Conservation (phyloP, 1,140 invertebrate genomes). For the Drosophila lacertosa region DNA sequence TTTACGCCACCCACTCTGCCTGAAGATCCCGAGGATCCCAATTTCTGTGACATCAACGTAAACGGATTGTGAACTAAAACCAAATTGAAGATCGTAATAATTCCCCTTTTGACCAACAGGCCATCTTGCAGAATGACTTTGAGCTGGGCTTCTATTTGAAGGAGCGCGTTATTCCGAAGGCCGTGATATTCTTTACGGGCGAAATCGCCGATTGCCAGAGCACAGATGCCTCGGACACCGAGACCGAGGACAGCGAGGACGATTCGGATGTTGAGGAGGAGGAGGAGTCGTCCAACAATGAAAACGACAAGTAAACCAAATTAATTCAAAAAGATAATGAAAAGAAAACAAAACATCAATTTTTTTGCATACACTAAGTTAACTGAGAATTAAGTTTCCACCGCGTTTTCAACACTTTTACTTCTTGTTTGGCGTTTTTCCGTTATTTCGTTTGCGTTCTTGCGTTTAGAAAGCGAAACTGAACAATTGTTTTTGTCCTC, state of each 20-base stretch:
- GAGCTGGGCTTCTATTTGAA: conserved; percentile 96
- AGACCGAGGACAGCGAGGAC: conserved; percentile 89
- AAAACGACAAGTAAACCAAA: conserved; percentile 35
- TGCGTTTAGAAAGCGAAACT: conserved; percentile 30
- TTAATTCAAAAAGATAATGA: too few species aligned
- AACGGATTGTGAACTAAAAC: conserved; percentile 18
- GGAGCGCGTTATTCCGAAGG: conserved; percentile 93
- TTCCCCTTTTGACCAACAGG: conserved; percentile 32
- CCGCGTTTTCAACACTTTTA: conserved; percentile 14
- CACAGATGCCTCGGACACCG: conserved; percentile 84
- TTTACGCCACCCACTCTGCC: conserved; percentile 90
- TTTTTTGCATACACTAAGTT: conserved; percentile 1
- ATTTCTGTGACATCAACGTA: conserved; percentile 75
- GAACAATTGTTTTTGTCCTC: conserved; percentile 48
- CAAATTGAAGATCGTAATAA: not conserved
- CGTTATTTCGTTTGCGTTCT: too few species aligned
- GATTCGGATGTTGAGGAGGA: conserved; percentile 80
- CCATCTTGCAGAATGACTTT: conserved; percentile 89
- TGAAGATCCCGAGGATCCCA: conserved; percentile 54
- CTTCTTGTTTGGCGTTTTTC: too few species aligned
- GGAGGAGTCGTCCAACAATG: conserved; percentile 53
- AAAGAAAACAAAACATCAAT: not conserved
- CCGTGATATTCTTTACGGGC: conserved; percentile 94
- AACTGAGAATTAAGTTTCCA: not conserved
- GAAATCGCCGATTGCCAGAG: conserved; percentile 87